A percentile compares a stretch with the other conserved stretches of the same genome.
These are phyloP conservation scores for Dinomys branickii DNA, from an alignment of 2,113 vertebrate species.

Conservation along the genomic window DNA sequence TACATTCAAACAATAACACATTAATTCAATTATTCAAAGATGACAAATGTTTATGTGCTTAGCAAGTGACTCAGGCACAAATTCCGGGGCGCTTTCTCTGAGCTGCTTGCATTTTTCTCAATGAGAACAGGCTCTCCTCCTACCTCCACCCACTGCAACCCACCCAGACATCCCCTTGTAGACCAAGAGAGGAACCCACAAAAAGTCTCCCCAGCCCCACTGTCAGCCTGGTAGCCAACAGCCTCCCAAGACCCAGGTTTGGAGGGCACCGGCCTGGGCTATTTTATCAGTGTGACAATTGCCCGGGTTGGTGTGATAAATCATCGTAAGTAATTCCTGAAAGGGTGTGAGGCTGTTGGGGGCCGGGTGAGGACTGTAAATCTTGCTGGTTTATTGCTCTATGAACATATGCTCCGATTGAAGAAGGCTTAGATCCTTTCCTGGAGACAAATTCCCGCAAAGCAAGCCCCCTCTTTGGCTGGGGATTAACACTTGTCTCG, in stretches of 20 bases:
- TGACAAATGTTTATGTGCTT: conserved; percentile 90
- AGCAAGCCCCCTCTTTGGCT: conserved; percentile 86
- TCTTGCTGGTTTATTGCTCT: conserved; percentile 99
- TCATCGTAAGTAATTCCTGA: conserved; percentile 99
- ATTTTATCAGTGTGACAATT: conserved; percentile 96
- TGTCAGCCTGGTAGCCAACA: conserved; percentile 56
- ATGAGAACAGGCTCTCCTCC: conserved; percentile 80
- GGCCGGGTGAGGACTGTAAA: conserved; percentile 98
- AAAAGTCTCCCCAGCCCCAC: conserved; percentile 42
- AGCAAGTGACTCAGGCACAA: conserved; percentile 83
- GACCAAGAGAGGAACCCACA: conserved; percentile 69
- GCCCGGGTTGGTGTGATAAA: conserved; percentile 97
- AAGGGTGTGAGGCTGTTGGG: conserved; percentile 98
- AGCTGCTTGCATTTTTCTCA: conserved; percentile 83
- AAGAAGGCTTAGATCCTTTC: conserved; percentile 93
- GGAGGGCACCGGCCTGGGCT: conserved; percentile 85
- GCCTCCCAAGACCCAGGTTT: conserved; percentile 68
- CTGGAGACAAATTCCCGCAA: conserved; percentile 90
- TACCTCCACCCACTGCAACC: conserved; percentile 73
- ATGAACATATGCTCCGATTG: conserved; percentile 98
- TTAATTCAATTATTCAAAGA: conserved; percentile 91
- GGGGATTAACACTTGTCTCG: conserved; percentile 85
- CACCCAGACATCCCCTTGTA: conserved; percentile 64
- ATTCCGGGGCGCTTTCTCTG: conserved; percentile 78
- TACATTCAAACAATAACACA: conserved; percentile 91